Percentiles rank a stretch among this genome's conserved stretches.
Conservation (phyloP, 2,888 invertebrate genomes). For the Tipula confusa region DNA sequence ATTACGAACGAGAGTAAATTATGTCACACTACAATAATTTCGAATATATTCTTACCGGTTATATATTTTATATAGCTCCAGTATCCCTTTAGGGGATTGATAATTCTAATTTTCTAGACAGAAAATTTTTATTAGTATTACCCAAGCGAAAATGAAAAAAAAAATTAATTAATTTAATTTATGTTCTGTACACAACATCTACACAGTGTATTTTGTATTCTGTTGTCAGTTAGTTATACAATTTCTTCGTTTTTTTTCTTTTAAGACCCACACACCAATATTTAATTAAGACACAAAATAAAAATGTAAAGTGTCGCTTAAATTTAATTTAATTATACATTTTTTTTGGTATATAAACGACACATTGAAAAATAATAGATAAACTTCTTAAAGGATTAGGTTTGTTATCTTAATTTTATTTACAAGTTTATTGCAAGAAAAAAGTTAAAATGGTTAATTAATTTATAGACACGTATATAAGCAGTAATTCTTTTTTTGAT, state of each 20-base stretch:
- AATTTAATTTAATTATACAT: not conserved
- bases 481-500: not conserved
- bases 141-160: not conserved
- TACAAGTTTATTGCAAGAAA: not conserved
- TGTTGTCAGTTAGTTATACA: not conserved
- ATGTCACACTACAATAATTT: not conserved
- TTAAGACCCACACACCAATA: not conserved
- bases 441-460: constrained; percentile 15
- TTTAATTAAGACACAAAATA: not conserved
- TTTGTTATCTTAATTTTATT: not conserved
- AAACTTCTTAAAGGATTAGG: constrained; percentile 4
- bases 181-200: not conserved
- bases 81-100: not conserved
- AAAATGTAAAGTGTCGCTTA: not conserved
- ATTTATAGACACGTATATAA: not conserved
- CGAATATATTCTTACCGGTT: not conserved
- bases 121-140: not conserved
- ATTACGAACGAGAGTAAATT: not conserved
- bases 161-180: not conserved
- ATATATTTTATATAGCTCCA: too few relatives aligned
- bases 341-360: too few relatives aligned
- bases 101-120: not conserved
- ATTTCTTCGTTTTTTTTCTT: not conserved
- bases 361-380: not conserved
- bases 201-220: not conserved